Conservation (phyloP, 1,140 invertebrate genomes). For the Venustaconcha ellipsiformis region DNA sequence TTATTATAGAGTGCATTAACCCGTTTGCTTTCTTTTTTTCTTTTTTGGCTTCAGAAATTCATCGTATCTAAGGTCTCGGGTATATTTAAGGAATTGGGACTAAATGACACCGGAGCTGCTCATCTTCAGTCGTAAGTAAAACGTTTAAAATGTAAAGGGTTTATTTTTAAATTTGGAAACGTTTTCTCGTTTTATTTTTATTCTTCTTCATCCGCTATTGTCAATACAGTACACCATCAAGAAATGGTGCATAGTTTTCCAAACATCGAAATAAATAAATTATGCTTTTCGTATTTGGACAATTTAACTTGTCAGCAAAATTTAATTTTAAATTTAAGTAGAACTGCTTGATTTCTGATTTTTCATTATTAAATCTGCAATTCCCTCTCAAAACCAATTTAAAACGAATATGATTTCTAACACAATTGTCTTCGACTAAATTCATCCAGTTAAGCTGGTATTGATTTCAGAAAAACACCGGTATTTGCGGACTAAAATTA, state of each 20-base stretch:
- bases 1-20: too few relatives aligned
- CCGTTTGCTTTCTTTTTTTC: not conserved
- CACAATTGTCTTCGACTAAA: too few relatives aligned
- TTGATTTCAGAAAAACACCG: too few relatives aligned
- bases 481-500: too few relatives aligned
- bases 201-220: conserved; percentile 28
- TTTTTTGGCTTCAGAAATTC: conserved; percentile 24
- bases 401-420: too few relatives aligned
- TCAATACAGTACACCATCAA: conserved; percentile 9
- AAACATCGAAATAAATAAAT: conserved; percentile 30
- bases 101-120: conserved; percentile 36
- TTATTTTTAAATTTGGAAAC: conserved; percentile 10
- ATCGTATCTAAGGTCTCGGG: conserved; percentile 27
- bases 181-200: too few relatives aligned
- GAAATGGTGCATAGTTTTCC: conserved; percentile 21
- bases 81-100: conserved; percentile 28
- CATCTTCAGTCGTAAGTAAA: conserved; percentile 43
- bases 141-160: conserved; percentile 31
- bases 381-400: too few relatives aligned
- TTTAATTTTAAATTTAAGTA: not conserved
- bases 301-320: not conserved
- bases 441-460: too few relatives aligned
- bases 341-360: too few relatives aligned
- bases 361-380: too few relatives aligned
- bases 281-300: conserved; percentile 28